Percentiles rank a stretch among this genome's conserved stretches.
Evolutionary conservation across 1,140 invertebrate species (phyloP).

Genomic region (Acyrthosiphon pisum): DNA sequence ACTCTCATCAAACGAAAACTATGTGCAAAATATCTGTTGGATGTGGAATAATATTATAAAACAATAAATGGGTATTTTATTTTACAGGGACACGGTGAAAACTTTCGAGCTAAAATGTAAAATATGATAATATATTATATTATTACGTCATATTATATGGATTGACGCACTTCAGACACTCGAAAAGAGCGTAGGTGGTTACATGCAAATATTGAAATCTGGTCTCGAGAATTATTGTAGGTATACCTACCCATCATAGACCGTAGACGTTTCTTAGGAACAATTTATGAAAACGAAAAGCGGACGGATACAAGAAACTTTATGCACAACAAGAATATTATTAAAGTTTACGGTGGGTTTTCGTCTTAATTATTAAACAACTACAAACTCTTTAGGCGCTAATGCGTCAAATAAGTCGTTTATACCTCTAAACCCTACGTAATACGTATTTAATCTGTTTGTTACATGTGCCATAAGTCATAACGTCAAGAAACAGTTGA

Average conservation of each 20-base stretch:
- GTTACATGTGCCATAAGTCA: not conserved
- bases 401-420: not conserved
- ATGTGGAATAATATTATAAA: too few relatives aligned
- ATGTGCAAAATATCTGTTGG: too few relatives aligned
- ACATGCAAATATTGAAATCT: not conserved
- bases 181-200: not conserved
- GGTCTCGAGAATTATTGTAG: not conserved
- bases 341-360: constrained; percentile 32
- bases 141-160: too few relatives aligned
- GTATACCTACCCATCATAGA: too few relatives aligned
- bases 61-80: not conserved
- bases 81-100: too few relatives aligned
- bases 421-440: not conserved
- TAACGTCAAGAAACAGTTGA: not conserved
- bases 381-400: constrained; percentile 21
- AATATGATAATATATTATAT: not conserved
- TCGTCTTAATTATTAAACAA: constrained; percentile 41
- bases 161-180: not conserved
- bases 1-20: too few relatives aligned
- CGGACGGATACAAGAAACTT: constrained; percentile 30
- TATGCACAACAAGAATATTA: constrained; percentile 27
- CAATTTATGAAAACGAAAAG: constrained; percentile 10
- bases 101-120: not conserved
- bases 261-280: not conserved
- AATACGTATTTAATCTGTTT: constrained; percentile 23